Percentiles rank a stretch among this genome's conserved stretches.
phyloP scores from a whole-genome alignment of 2,113 vertebrate genomes.

The Larimichthys crocea region DNA sequence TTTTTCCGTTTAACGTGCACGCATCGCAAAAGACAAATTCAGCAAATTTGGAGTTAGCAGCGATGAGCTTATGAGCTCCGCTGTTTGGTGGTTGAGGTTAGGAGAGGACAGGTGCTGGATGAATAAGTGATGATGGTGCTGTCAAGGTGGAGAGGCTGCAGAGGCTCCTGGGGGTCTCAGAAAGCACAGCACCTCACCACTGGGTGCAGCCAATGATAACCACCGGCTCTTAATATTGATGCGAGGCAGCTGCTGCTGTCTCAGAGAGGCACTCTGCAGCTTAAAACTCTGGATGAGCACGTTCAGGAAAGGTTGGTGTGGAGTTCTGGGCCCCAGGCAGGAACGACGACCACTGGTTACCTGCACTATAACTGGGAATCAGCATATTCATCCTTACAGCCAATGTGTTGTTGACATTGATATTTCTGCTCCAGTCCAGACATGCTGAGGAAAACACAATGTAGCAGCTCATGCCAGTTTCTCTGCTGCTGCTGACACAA shows the following conservation, averaged over 20 bases:
- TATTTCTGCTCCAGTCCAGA: too few relatives aligned
- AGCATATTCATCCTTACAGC: too few relatives aligned
- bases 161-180: neutral
- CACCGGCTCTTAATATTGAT: conserved; percentile 60
- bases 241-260: conserved; percentile 56
- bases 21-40: conserved; percentile 21
- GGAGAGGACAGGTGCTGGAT: conserved; percentile 59
- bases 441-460: too few relatives aligned
- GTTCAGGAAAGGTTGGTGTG: neutral
- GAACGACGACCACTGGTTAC: too few relatives aligned
- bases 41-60: conserved; percentile 38
- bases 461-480: too few relatives aligned
- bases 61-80: conserved; percentile 19
- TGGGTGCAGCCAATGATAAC: conserved; percentile 17
- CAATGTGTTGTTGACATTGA: too few relatives aligned
- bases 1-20: conserved; percentile 11
- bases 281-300: neutral
- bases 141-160: conserved; percentile 31
- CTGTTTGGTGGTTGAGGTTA: neutral
- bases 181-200: neutral
- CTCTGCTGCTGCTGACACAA: too few relatives aligned
- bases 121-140: conserved; percentile 64
- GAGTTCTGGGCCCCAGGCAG: neutral
- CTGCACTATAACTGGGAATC: too few relatives aligned
- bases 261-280: neutral